Percentiles rank a stretch among this genome's conserved stretches.
phyloP scores from a whole-genome alignment of 2,797 vertebrate genomes.

The Chiloscyllium punctatum region DNA sequence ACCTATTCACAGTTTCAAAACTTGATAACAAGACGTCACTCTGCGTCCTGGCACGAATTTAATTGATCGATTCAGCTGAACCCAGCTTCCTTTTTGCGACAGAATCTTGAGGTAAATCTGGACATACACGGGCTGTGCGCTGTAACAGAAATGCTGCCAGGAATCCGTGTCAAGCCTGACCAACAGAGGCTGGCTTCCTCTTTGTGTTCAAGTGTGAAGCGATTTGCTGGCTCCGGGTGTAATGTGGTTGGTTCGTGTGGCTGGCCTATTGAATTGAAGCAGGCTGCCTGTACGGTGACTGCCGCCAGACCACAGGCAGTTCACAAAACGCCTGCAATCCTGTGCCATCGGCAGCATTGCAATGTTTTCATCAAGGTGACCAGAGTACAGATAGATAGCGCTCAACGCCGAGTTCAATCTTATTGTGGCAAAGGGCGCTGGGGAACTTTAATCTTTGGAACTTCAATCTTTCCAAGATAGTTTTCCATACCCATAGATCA shows the following conservation, averaged over 20 bases:
- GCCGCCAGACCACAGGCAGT: conserved; percentile 16
- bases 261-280: conserved; percentile 40
- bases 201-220: conserved; percentile 46
- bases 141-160: conserved; percentile 32
- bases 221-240: conserved; percentile 44
- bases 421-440: not conserved
- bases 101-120: not conserved
- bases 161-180: conserved; percentile 40
- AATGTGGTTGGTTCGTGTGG: conserved; percentile 46
- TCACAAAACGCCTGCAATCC: not conserved
- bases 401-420: too few relatives aligned
- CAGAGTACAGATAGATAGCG: not conserved
- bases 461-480: too few relatives aligned
- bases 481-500: too few relatives aligned
- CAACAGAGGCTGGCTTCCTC: conserved; percentile 46
- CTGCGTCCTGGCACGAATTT: too few relatives aligned
- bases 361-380: not conserved
- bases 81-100: too few relatives aligned
- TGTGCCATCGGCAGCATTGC: not conserved
- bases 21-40: not conserved
- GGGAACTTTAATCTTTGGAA: not conserved
- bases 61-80: too few relatives aligned
- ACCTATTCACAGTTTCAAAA: not conserved
- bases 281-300: not conserved
- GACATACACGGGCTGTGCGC: not conserved